Percentiles rank a stretch among this genome's conserved stretches.
Conservation (phyloP, 1,140 invertebrate genomes). For the Drosophila insularis region DNA sequence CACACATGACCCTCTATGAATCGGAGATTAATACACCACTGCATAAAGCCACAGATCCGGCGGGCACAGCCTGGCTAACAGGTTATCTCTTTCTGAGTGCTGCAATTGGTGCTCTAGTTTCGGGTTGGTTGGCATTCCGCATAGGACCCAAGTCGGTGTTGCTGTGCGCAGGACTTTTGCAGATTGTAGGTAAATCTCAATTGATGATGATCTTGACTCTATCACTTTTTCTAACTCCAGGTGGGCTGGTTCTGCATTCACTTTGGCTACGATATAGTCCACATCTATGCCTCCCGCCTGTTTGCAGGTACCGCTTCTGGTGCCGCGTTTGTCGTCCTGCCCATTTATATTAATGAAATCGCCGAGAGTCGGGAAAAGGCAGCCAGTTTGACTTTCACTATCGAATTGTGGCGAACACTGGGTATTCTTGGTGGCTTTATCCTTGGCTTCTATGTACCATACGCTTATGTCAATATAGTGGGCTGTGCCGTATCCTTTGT, state of each 20-base stretch:
- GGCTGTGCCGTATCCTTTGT: slow-evolving; percentile 84
- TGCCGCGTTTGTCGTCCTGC: slow-evolving; percentile 83
- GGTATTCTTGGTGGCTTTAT: slow-evolving; percentile 66
- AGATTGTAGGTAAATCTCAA: slow-evolving; percentile 62
- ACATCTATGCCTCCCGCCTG: slow-evolving; percentile 82
- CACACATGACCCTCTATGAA: slow-evolving; percentile 64
- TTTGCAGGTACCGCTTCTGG: slow-evolving; percentile 83
- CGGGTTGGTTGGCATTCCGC: slow-evolving; percentile 48
- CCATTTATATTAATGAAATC: slow-evolving; percentile 84
- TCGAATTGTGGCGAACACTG: slow-evolving; percentile 66
- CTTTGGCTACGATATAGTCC: slow-evolving; percentile 68
- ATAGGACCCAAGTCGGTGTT: slow-evolving; percentile 74
- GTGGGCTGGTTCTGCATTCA: slow-evolving; percentile 71
- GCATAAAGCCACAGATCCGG: slow-evolving; percentile 36
- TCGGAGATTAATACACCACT: slow-evolving; percentile 52
- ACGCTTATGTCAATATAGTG: slow-evolving; percentile 56
- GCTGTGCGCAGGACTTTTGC: slow-evolving; percentile 62
- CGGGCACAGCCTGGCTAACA: slow-evolving; percentile 51
- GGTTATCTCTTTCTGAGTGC: slow-evolving; percentile 67
- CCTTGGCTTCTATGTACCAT: slow-evolving; percentile 51
- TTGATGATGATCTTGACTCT: not conserved
- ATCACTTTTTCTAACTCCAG: not conserved
- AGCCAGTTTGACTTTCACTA: slow-evolving; percentile 53
- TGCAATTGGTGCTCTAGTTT: slow-evolving; percentile 52
- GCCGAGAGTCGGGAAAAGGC: slow-evolving; percentile 71